phyloP scores from a whole-genome alignment of 2,888 invertebrate genomes.

The Andrena trimmerana region DNA sequence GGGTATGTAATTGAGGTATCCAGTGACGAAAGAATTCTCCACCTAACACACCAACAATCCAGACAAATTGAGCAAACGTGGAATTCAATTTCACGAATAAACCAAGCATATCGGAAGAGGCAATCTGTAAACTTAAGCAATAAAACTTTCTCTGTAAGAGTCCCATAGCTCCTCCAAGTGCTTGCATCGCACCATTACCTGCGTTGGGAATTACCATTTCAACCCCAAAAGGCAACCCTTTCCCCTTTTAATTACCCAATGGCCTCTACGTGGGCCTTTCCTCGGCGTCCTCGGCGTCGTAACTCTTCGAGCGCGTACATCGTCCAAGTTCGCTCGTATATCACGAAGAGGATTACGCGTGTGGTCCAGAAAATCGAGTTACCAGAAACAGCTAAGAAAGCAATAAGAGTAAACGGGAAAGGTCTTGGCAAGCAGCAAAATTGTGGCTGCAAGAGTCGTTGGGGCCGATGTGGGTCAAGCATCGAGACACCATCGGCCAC shows the following conservation, averaged over 20 bases:
- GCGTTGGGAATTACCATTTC: background rate
- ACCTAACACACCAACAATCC: background rate
- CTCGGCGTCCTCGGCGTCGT: background rate
- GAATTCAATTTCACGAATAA: background rate
- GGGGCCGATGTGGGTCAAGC: conserved; percentile 62
- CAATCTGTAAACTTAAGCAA: background rate
- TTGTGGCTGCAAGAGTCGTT: background rate
- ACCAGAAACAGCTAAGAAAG: conserved; percentile 5
- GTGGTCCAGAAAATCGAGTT: conserved; percentile 43
- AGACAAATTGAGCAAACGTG: background rate
- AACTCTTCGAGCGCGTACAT: background rate
- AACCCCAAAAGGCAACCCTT: background rate
- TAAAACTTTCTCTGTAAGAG: background rate
- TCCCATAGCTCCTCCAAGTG: background rate
- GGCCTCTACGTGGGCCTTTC: background rate
- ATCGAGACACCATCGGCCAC: conserved; percentile 25
- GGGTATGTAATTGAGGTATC: background rate
- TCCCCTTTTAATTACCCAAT: background rate
- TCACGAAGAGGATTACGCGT: conserved; percentile 37
- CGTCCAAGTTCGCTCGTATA: conserved; percentile 22
- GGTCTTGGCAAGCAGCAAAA: conserved; percentile 7
- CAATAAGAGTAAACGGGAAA: conserved; percentile 31
- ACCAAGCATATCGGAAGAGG: background rate
- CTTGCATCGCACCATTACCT: background rate
- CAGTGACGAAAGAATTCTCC: background rate